Conservation (phyloP, 1,140 invertebrate species). For the Calosoma granatense region DNA sequence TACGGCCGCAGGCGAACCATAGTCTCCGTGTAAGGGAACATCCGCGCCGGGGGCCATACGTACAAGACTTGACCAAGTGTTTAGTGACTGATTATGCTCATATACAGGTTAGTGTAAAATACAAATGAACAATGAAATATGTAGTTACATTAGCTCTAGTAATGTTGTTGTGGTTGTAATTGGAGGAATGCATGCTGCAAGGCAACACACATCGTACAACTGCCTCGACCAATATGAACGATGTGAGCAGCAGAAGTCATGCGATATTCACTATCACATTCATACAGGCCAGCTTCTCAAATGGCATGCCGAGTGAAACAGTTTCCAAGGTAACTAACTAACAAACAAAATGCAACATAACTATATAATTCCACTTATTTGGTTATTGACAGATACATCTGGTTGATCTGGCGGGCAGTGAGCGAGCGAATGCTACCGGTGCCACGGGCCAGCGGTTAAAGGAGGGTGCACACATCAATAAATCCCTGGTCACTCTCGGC, state of each 20-base stretch:
- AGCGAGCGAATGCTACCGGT: conserved; percentile 75
- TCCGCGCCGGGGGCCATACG: conserved; percentile 84
- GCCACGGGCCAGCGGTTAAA: conserved; percentile 79
- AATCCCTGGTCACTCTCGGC: conserved; percentile 79
- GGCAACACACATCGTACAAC: conserved; percentile 72
- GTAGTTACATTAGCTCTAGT: background rate
- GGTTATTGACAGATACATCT: conserved; percentile 50
- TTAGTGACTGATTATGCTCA: conserved; percentile 78
- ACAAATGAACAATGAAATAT: no score
- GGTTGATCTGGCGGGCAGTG: conserved; percentile 81
- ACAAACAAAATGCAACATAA: background rate
- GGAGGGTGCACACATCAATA: conserved; percentile 88
- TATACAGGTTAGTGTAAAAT: conserved; percentile 55
- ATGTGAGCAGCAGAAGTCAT: conserved; percentile 84
- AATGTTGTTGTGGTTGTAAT: conserved; percentile 12
- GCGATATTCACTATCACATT: conserved; percentile 93
- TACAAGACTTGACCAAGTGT: conserved; percentile 80
- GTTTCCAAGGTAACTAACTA: conserved; percentile 56
- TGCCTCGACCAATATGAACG: conserved; percentile 78
- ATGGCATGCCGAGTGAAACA: conserved; percentile 77
- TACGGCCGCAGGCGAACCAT: conserved; percentile 37
- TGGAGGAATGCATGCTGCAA: conserved; percentile 60
- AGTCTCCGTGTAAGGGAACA: conserved; percentile 71
- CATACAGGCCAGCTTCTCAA: conserved; percentile 71
- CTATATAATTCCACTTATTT: no score